Base-by-base conservation (phyloP, 2,113 vertebrate genomes). In the Nibea albiflora region DNA sequence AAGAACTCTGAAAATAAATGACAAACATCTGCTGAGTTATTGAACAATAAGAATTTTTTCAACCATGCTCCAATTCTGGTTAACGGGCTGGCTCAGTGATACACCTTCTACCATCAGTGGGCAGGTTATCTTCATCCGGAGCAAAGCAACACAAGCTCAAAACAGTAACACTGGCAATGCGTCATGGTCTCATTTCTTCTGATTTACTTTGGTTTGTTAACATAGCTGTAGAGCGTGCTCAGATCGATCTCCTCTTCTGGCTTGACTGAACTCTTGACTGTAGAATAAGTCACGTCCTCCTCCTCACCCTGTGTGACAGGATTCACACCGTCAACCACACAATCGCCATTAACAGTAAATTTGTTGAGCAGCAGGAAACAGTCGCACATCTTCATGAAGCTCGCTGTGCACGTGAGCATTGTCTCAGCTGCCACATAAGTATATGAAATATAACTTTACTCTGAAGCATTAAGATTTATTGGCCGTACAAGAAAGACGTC, bases 271-370 rank as follows among this genome's bases (percentile, higher is more conserved):
- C 74, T 57, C 46, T 47, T 81, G 62, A 87, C 12, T 12, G 81
- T 17, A 11, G 78, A 64, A 44, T 88, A 88, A 3, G 54, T 84
- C 31, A 81, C 81, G 2, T 9, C 24, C 19, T 67, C 68, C 5
- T 74, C 78, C 5, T 11, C 24, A 26, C 2, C 3, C 81, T 84
- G 67, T 1, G 11, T 11, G 5, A 56, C 16, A 68, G 4, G 5
- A 49, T 44, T 67, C 12, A 62, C 26, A 31, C 31, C 31, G 5
- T 31, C 31, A 31, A 31, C 31, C 31, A 5, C 31, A 31, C 5
- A 31, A 31, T 31, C 5, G 31, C 31, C 31, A 31, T 31, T 5
- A 31, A 31, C 31, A 35, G 31, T 35, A 8, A 35, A 35, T 35
- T 1, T 35, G 31, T 35, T 7, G 31, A 8, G 31, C 31, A 39